Base-by-base conservation (phyloP, 2,888 invertebrate genomes). In the Xylota segnis region DNA sequence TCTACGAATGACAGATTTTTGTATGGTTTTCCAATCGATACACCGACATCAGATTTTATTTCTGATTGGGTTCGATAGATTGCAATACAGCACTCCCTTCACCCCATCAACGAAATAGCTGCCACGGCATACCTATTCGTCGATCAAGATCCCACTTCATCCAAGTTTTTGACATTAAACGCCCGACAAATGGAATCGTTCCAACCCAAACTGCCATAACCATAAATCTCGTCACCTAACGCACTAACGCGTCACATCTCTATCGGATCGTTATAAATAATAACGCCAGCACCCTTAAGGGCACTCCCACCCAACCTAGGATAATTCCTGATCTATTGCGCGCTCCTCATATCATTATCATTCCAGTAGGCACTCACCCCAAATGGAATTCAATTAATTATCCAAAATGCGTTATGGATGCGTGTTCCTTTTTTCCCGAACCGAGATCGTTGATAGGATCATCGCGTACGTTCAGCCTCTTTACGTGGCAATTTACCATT, bases 401-500 rank as follows among this genome's bases (percentile, higher is more conserved):
- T 37, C 37, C 34, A 37, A 37, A 40, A 59, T 65, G 72, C 79
- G 58, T 59, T 75, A 70, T 70, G 50, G 83, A 84, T 58, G 75
- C 74, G 79, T 74, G 74, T 63, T 75, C 16, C 27, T 59, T 66
- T 54, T n/a, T 9, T 54, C 18, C 47, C 16, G 18, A 40, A 14
- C 14, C 34, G n/a, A n/a, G 37, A 6, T 27, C 12, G 63, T 54
- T 54, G 63, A 79, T 84, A 70, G 74, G 74, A 79, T 72, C 83
- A 47, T 43, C 54, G 68, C 29, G 59, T 83, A 68, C 56, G 71
- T 68, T 68, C 34, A 59, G 52, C 43, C 66, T 61, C 65, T 70
- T 59, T 63, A 71, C 72, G 45, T 52, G 45, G 47, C 52, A 76
- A 81, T 84, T 76, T 77, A 81, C 81, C 71, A 83, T 77, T 83